These are phyloP conservation scores for Pammene aurita DNA, from an alignment of 2,888 invertebrate species.

Conservation along the genomic window DNA sequence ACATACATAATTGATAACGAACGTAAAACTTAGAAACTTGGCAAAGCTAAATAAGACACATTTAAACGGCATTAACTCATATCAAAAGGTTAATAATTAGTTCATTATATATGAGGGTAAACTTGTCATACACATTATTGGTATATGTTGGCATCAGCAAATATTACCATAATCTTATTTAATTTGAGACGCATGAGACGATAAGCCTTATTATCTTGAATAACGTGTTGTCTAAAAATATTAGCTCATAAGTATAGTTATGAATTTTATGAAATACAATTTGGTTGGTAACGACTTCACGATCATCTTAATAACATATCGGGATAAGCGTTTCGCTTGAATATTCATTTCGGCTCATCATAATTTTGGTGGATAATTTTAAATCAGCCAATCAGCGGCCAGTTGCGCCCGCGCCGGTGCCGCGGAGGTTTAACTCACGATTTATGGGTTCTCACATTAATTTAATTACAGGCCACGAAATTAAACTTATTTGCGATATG, in stretches of 20 bases:
- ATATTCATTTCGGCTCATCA: constrained; percentile 81
- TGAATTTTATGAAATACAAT: constrained; percentile 82
- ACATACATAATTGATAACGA: too few relatives aligned
- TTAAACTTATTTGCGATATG: constrained; percentile 44
- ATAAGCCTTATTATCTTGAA: constrained; percentile 71
- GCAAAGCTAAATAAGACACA: not conserved
- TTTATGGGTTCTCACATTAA: constrained; percentile 71
- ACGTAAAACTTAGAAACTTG: not conserved
- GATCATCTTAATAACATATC: constrained; percentile 80
- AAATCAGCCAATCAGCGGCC: constrained; percentile 73
- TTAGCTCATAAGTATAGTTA: constrained; percentile 81
- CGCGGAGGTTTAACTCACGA: constrained; percentile 58
- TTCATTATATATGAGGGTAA: constrained; percentile 20
- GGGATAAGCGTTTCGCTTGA: constrained; percentile 78
- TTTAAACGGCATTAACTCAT: not conserved
- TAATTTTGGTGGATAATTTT: constrained; percentile 80
- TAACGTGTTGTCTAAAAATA: constrained; percentile 78
- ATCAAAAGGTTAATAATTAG: constrained; percentile 12
- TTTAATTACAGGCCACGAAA: constrained; percentile 55
- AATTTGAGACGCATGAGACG: constrained; percentile 35
- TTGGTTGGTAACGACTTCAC: constrained; percentile 79
- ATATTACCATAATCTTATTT: constrained; percentile 50
- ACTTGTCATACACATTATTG: constrained; percentile 35
- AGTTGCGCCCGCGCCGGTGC: constrained; percentile 51
- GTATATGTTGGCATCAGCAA: constrained; percentile 41